Conservation (phyloP, 2,113 vertebrate species). For the Potamarius usumacintae region DNA sequence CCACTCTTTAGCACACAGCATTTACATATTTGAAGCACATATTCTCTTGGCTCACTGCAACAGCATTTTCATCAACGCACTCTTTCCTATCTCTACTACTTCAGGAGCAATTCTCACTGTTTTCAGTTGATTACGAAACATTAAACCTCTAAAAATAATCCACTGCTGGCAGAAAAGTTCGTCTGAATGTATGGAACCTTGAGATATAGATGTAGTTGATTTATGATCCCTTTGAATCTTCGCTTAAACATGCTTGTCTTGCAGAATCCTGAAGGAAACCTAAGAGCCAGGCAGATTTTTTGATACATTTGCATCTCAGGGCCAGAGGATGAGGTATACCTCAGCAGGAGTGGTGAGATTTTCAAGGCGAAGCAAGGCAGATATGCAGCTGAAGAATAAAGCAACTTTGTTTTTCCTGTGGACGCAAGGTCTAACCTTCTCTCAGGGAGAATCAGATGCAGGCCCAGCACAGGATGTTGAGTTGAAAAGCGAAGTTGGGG, state of each 20-base stretch:
- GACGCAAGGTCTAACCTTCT: conserved; percentile 36
- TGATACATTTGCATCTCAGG: conserved; percentile 32
- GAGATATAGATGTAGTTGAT: conserved; percentile 35
- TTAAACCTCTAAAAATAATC: conserved; percentile 23
- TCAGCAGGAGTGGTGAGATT: conserved; percentile 1
- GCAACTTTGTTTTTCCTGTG: conserved; percentile 29
- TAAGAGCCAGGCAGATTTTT: conserved; percentile 28
- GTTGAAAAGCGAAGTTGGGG: background rate
- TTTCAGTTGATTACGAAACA: conserved; percentile 45
- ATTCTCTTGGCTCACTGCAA: conserved; percentile 30
- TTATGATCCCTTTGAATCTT: conserved; percentile 34
- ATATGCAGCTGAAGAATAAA: conserved; percentile 30
- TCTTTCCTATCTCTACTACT: conserved; percentile 1
- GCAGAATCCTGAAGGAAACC: conserved; percentile 36
- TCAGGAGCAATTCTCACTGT: conserved; percentile 22
- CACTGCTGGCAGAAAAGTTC: conserved; percentile 30
- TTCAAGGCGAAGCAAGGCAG: conserved; percentile 21
- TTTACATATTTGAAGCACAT: conserved; percentile 30
- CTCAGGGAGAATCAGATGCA: conserved; percentile 38
- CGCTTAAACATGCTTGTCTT: conserved; percentile 21
- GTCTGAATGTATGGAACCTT: conserved; percentile 30
- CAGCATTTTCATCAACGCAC: background rate
- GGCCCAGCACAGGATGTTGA: conserved; percentile 21
- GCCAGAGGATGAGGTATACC: conserved; percentile 1
- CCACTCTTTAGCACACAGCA: background rate